Evolutionary conservation across 2,113 vertebrate genomes (phyloP).

Genomic region (Scatophagus argus): DNA sequence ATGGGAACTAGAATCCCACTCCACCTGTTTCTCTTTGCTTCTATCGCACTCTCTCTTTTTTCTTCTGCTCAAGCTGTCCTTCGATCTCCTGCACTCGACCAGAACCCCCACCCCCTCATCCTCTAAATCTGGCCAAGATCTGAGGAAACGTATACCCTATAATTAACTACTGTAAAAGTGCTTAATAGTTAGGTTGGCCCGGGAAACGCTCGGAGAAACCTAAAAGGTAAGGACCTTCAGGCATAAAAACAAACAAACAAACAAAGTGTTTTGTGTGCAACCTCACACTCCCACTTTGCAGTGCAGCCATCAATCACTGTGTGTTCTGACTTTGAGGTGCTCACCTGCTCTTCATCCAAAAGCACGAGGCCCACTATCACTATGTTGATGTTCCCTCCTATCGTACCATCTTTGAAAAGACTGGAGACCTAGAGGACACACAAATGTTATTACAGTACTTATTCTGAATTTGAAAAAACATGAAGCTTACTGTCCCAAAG

Average conservation of each 20-base stretch:
- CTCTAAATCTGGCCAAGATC: conserved; percentile 56
- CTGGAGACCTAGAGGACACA: conserved; percentile 87
- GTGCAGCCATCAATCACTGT: neutral
- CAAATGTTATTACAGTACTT: neutral
- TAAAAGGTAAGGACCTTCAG: conserved; percentile 17
- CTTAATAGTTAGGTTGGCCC: conserved; percentile 31
- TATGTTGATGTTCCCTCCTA: conserved; percentile 92
- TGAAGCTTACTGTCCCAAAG: neutral
- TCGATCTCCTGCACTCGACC: conserved; percentile 3
- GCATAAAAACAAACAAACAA: conserved; percentile 40
- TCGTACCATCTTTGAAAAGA: conserved; percentile 92
- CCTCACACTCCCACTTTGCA: neutral
- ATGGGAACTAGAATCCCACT: conserved; percentile 73
- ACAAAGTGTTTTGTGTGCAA: neutral
- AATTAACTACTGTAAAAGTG: conserved; percentile 83
- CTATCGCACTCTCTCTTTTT: neutral
- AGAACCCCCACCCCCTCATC: conserved; percentile 56
- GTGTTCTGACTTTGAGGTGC: neutral
- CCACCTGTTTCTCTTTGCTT: conserved; percentile 17
- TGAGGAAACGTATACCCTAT: conserved; percentile 69
- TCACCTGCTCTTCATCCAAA: conserved; percentile 92
- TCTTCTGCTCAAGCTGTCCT: conserved; percentile 17
- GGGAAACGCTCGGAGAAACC: conserved; percentile 40
- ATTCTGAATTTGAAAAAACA: too few relatives aligned
- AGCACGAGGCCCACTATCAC: conserved; percentile 91